Evolutionary conservation across 2,888 invertebrate genomes (phyloP).

Genomic region (Phortica magna): DNA sequence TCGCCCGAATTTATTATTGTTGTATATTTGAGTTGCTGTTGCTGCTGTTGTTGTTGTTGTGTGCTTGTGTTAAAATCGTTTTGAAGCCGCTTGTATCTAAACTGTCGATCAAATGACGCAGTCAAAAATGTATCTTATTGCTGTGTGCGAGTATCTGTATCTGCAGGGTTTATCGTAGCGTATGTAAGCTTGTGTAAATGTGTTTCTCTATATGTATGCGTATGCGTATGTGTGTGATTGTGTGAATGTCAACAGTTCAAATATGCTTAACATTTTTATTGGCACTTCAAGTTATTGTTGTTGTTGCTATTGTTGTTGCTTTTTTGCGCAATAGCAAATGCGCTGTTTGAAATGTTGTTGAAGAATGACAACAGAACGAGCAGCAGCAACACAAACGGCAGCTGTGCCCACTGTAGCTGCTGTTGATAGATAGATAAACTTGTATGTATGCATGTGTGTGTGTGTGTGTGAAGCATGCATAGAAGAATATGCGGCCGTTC

Average conservation of each 20-base stretch:
- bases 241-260: conserved; percentile 64
- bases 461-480: background rate
- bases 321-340: conserved; percentile 55
- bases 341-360: conserved; percentile 20
- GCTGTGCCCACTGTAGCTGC: conserved; percentile 38
- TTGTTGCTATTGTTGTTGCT: conserved; percentile 69
- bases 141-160: conserved; percentile 42
- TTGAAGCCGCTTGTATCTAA: background rate
- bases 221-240: conserved; percentile 43
- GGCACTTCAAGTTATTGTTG: conserved; percentile 69
- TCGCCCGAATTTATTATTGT: conserved; percentile 56
- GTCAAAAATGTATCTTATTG: conserved; percentile 26
- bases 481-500: background rate
- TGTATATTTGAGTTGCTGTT: conserved; percentile 23
- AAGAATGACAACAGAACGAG: background rate
- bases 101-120: conserved; percentile 12
- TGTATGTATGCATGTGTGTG: conserved; percentile 13
- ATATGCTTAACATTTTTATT: conserved; percentile 77
- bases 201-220: conserved; percentile 44
- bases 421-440: conserved; percentile 35
- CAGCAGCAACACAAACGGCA: conserved; percentile 31
- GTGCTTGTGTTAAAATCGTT: conserved; percentile 1
- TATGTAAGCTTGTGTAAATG: conserved; percentile 44
- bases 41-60: conserved; percentile 8
- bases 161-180: conserved; percentile 59